phyloP scores from a whole-genome alignment of 2,113 vertebrate genomes.

The Dipodomys merriami region DNA sequence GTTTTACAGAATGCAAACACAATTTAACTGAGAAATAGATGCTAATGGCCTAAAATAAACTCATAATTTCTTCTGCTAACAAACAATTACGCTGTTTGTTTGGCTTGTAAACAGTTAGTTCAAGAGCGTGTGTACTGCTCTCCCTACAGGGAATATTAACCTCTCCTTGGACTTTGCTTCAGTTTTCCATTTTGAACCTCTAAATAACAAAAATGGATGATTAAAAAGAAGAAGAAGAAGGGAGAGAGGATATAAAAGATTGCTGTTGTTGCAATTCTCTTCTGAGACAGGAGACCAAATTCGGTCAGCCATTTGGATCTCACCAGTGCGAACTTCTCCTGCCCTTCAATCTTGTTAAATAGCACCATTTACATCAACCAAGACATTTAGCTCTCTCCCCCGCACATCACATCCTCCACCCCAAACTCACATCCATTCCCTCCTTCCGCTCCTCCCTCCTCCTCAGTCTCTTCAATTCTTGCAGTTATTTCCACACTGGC shows the following conservation, averaged over 20 bases:
- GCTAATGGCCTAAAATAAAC: conserved; percentile 42
- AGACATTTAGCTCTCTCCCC: not conserved
- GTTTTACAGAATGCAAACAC: conserved; percentile 37
- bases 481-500: not conserved
- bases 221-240: not conserved
- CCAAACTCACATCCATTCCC: not conserved
- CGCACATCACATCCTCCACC: not conserved
- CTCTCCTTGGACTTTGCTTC: not conserved
- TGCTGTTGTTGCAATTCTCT: not conserved
- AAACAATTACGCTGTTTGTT: conserved; percentile 39
- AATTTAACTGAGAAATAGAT: conserved; percentile 39
- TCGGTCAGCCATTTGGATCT: not conserved
- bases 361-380: not conserved
- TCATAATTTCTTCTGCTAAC: conserved; percentile 25
- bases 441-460: not conserved
- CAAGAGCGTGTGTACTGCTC: not conserved
- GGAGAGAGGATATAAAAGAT: not conserved
- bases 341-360: not conserved
- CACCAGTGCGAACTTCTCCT: not conserved
- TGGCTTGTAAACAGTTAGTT: conserved; percentile 49
- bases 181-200: conserved; percentile 15
- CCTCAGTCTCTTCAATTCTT: not conserved
- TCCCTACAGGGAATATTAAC: conserved; percentile 3
- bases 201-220: not conserved
- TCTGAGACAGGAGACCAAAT: not conserved